Evolutionary conservation across 2,113 vertebrate genomes (phyloP), one percentile per base, ranked within the genome.

Genomic region (Eulemur macaco): DNA sequence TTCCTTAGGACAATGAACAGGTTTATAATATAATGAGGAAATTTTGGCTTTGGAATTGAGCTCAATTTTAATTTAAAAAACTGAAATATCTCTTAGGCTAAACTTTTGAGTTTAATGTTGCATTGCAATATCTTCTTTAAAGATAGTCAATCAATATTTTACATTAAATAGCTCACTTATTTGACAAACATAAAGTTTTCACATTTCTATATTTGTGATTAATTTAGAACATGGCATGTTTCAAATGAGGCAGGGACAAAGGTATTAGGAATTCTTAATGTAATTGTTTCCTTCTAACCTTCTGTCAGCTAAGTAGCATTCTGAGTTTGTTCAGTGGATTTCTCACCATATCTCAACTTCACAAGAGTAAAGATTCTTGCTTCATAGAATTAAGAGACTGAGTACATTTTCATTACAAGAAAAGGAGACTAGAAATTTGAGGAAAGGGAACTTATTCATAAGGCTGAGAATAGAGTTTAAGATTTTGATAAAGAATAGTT

Each of bases 1-100:
- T 96, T 77, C 47, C 34, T 86, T 94, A 90, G 47, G 60, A 39
- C 78, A 94, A 95, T 89, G 39, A 94, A 54, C 68, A 88, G 45
- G 27, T 20, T 86, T 92, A 85, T 47, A 78, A 84, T 96, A 93
- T 82, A 84, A 95, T 85, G 58, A 94, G 47, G 63, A 81, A 82
- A 94, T 45, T 83, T 82, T 83, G 73, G 68, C 39, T 95, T 92
- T 92, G 60, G 63, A 91, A 37, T 83, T 94, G 54, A 97, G 86
- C 37, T 78, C 31, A 71, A 14, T 69, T 89, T 96, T 89, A 92
- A 90, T 29, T 89, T 64, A 31, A 31, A 60, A 78, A 74, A 58
- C 6, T 64, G 6, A 87, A 87, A 47, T 87, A 87, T 54, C 47
- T 86, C 21, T 60, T n/a, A 85, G 25, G 3, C 50, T 42, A 73